Evolutionary conservation across 2,797 vertebrate species (phyloP).

Genomic region (Cygnus olor): DNA sequence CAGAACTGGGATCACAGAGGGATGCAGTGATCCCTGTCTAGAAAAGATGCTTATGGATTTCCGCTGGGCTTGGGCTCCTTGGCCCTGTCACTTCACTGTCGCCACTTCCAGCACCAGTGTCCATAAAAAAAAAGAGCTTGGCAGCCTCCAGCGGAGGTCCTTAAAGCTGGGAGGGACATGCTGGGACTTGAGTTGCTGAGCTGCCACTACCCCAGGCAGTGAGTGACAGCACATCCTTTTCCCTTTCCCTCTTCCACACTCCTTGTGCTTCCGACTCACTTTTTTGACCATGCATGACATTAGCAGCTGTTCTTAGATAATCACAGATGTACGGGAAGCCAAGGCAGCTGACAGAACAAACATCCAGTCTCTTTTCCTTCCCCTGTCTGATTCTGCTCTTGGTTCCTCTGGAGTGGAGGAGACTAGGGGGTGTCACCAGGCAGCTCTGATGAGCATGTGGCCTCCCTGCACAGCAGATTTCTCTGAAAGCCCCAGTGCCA

Average conservation of each 20-base stretch:
- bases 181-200: neutral
- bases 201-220: fast-evolving
- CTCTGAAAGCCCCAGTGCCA: neutral
- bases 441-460: fast-evolving
- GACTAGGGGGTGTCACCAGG: neutral
- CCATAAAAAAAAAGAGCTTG: neutral
- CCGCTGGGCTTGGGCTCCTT: neutral
- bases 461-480: neutral
- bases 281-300: neutral
- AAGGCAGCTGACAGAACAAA: neutral
- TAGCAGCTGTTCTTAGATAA: constrained; percentile 28
- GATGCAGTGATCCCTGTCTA: neutral
- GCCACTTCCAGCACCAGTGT: neutral
- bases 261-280: neutral
- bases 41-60: neutral
- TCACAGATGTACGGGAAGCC: neutral
- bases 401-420: neutral
- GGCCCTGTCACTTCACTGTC: neutral
- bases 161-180: neutral
- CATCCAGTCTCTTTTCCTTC: neutral
- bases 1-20: neutral
- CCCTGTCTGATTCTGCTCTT: neutral
- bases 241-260: neutral
- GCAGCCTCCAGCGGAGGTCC: neutral
- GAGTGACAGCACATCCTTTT: fast-evolving